Base-by-base conservation (phyloP, 1,140 invertebrate species). In the Bathynomus jamesi region DNA sequence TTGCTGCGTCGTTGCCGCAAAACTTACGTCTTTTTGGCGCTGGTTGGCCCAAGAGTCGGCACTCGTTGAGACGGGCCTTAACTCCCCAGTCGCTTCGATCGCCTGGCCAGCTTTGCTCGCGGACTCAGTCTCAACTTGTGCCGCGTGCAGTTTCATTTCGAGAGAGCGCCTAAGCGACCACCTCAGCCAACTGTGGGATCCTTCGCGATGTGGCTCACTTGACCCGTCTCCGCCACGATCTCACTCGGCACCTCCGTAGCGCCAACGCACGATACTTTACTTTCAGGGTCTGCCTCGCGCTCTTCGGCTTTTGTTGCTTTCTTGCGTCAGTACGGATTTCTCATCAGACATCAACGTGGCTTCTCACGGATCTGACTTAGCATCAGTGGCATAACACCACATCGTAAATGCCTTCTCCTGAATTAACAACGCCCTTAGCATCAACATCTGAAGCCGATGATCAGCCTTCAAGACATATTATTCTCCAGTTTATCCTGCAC, bases 61-160 rank as follows among this genome's bases (percentile, higher is more conserved):
- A 75, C 73, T 75, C 73, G 73, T 75, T 69, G 69, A 75, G 73
- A 75, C 69, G 73, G 70, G 73, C 73, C 73, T 75, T 71, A 75
- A 71, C 73, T 75, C 73, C 69, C 69, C 69, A 75, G 69, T 71
- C 69, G 73, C 73, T 75, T 75, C 73, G 73, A 75, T 75, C 73
- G 73, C 30, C 71, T 32, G 73, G 73, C 69, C 73, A 75, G 73
- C 73, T 75, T 69, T 71, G 65, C 73, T 71, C 73, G 73, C 73
- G 69, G 69, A 69, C 73, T 75, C 73, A 71, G 73, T 75, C 69
- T 71, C 64, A 69, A 69, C 69, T 75, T 66, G 73, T 69, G 73
- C 66, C 68, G 73, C 73, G 73, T 71, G 73, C 73, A 75, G 73
- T 75, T 69, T 75, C 69, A 69, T 71, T 66, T 64, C 61, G 69